Evolutionary conservation across 2,113 vertebrate genomes (phyloP), one percentile per base, ranked within the genome.

Genomic region (Myxocyprinus asiaticus): DNA sequence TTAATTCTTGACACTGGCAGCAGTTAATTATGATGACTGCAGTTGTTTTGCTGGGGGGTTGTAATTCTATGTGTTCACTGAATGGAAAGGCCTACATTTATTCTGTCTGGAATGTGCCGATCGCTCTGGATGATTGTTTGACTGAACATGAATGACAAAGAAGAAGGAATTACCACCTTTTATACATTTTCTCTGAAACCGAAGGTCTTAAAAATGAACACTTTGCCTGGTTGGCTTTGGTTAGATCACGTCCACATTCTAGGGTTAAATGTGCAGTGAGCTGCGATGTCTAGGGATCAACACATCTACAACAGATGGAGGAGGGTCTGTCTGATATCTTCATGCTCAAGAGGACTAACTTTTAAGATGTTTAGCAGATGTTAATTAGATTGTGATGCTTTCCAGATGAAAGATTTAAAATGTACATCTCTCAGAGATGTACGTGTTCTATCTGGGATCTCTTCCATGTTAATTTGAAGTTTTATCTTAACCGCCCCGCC

Each of bases 11-110:
- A 91, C 90, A 87, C 85, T 88, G 70, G 82, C 67, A 84, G 55
- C 45, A 83, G 90, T 89, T 92, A 90, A 92, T 92, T 90, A 90
- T 87, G 88, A 85, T 82, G 87, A 86, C 85, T 85, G 83, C 86
- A 84, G 77, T 81, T 82, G 81, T 51, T 15, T 83, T 45, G 85
- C 80, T 86, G 72, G 81, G 48, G 87, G 87, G 86, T 77, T 88
- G 84, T 86, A 90, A 93, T 92, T 91, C 84, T 9, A 74, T 80
- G 83, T 53, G 58, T 51, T 82, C 69, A 78, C 50, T 69, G 79
- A 78, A 83, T 59, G 63, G 73, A 53, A 33, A 67, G 82, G 76
- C 71, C 82, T 83, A 74, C 76, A 62, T 83, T 87, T 82, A 78
- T 82, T 76, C 63, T 44, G 0, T 78, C 78, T 61, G 55, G 79